Evolutionary conservation across 2,113 vertebrate species (phyloP), one percentile per base, ranked within the genome.

Genomic region (Xiphophorus maculatus): DNA sequence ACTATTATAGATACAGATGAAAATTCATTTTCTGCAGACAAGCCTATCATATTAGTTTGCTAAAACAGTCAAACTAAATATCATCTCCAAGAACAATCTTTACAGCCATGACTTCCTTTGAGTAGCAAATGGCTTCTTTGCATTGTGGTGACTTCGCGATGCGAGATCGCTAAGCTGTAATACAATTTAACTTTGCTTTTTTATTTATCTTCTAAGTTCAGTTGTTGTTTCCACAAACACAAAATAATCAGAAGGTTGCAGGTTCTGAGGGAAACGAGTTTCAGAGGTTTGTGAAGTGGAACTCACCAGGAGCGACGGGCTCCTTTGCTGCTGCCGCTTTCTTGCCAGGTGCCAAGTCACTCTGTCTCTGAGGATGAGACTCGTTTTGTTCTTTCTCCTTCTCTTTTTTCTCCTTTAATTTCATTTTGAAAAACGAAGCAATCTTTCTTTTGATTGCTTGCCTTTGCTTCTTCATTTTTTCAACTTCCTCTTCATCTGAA

Each of bases 401-500:
- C 12, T 87, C 76, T 5, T 89, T 93, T 5, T 30, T 74, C 3
- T 80, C 35, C 40, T 79, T 88, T 5, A 48, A 28, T 54, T 58
- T 80, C n/a, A 78, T 9, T 88, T 25, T 93, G 48, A 94, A 90
- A 28, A 93, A 68, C 0, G 71, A 71, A 9, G 89, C 76, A 9
- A 94, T 25, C 30, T 28, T 88, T 44, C 42, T 85, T 27, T 28
- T 87, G 0, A 91, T 86, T 93, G 54, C 87, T 48, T 82, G 83
- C 73, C 69, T 92, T 66, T 76, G 68, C 54, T 84, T 92, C 73
- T 82, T 90, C 1, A 80, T 83, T 74, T 88, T 94, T 14, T 87
- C 91, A 1, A 67, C 25, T 0, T 89, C 88, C 0, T 92, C 93
- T 0, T 93, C 94, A 1, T 93, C 93, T 25, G 93, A 93, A 0